phyloP scores from a whole-genome alignment of 2,888 invertebrate species.

The Caenorhabditis plicata region DNA sequence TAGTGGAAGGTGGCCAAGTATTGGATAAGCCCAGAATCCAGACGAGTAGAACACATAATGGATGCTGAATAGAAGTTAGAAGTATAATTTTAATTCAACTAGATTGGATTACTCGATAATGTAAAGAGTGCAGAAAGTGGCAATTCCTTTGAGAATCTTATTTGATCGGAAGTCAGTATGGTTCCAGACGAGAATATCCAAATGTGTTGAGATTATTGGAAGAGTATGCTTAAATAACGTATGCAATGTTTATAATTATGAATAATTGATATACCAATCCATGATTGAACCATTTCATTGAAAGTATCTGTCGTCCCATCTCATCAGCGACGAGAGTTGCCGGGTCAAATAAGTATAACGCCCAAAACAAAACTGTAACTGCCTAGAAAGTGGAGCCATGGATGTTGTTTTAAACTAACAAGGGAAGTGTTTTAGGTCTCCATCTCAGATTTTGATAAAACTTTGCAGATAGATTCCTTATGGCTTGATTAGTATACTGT shows the following conservation, averaged over 20 bases:
- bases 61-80: slow-evolving; percentile 41
- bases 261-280: slow-evolving; percentile 42
- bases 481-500: no score
- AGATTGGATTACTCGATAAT: slow-evolving; percentile 43
- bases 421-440: no score
- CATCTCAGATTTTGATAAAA: no score
- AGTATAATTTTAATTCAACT: not conserved
- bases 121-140: slow-evolving; percentile 39
- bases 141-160: slow-evolving; percentile 34
- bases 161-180: slow-evolving; percentile 35
- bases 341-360: slow-evolving; percentile 50
- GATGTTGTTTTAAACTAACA: no score
- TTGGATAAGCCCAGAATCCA: slow-evolving; percentile 62
- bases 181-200: slow-evolving; percentile 51
- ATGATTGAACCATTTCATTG: slow-evolving; percentile 56
- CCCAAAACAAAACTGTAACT: slow-evolving; percentile 60
- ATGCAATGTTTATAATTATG: not conserved
- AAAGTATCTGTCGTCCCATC: slow-evolving; percentile 46
- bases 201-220: slow-evolving; percentile 48
- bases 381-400: slow-evolving; percentile 45
- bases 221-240: slow-evolving; percentile 54
- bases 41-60: slow-evolving; percentile 50
- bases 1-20: slow-evolving; percentile 48
- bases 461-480: no score
- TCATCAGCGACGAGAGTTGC: slow-evolving; percentile 47